Base-by-base conservation (phyloP, 2,888 invertebrate genomes). In the Andrena chrysosceles region DNA sequence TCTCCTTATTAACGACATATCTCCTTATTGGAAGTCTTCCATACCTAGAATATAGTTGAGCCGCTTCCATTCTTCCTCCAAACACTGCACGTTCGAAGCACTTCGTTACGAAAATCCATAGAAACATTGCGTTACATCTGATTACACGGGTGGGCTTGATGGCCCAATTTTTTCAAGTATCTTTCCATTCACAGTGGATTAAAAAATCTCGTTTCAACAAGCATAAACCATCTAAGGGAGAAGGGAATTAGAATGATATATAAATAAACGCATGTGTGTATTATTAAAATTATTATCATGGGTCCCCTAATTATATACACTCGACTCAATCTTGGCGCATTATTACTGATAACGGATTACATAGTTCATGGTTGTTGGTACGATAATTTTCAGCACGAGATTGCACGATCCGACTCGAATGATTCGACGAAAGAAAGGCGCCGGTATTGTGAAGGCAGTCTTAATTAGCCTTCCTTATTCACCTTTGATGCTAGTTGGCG, bases 401-500 rank as follows among this genome's bases (percentile, higher is more conserved):
- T 42, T 42, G 13, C 16, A 31, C 26, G 33, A 35, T 42, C 75
- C 59, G 1, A 20, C 52, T 42, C 35, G 48, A 60, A 20, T 75
- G 74, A 71, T 75, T 49, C 33, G 23, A 2, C 20, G 48, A 59
- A 66, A 48, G 71, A 76, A 69, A 42, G 68, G 23, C 66, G 33
- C 29, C 4, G 52, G 49, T 56, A 48, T 76, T 33, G 56, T 13
- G n/a, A 64, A 56, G 33, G 16, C 49, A 20, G 54, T 83, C 48
- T 73, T 81, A 81, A 83, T 83, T 81, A 77, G 73, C 60, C 73
- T 42, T 68, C 48, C 75, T 80, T 67, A 48, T 71, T 67, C 74
- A 60, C 64, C 70, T 80, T 81, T 81, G 70, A 69, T 54, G 56
- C 69, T 31, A 49, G 81, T 62, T 66, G 69, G 54, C 69, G 33